Percentiles rank a stretch among this genome's conserved stretches.
Conservation (phyloP, 2,888 invertebrate species). For the Napeogenes inachia region DNA sequence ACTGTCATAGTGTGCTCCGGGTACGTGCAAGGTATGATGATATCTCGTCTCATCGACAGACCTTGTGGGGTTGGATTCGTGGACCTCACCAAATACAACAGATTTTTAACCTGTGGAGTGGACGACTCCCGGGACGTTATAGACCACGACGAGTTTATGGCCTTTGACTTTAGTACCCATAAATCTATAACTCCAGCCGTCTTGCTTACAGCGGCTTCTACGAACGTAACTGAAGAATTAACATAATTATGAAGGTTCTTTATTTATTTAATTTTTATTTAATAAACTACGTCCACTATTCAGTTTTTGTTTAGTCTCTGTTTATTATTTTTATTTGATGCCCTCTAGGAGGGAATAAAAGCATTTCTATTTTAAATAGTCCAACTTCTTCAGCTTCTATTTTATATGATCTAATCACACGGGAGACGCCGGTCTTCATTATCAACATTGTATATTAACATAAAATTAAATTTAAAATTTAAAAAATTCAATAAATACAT, state of each 20-base stretch:
- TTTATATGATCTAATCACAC: constrained; percentile 51
- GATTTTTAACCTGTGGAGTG: constrained; percentile 65
- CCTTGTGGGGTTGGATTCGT: constrained; percentile 65
- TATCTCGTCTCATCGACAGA: constrained; percentile 58
- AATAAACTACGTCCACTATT: constrained; percentile 1
- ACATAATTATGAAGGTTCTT: neutral
- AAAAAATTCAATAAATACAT: too few species aligned
- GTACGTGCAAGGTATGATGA: constrained; percentile 59
- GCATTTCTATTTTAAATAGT: constrained; percentile 59
- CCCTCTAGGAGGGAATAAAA: constrained; percentile 58
- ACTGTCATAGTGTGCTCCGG: constrained; percentile 57
- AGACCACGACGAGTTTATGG: constrained; percentile 42
- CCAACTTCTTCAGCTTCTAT: constrained; percentile 54
- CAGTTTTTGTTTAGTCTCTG: constrained; percentile 31
- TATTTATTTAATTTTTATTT: neutral
- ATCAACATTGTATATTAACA: constrained; percentile 45
- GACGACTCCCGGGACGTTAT: constrained; percentile 64
- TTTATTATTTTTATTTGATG: constrained; percentile 51
- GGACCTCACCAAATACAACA: constrained; percentile 48
- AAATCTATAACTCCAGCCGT: constrained; percentile 21
- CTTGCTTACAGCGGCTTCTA: constrained; percentile 19
- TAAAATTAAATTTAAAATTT: too few species aligned
- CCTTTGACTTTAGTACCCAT: constrained; percentile 39
- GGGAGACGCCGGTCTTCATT: constrained; percentile 59
- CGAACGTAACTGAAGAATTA: constrained; percentile 9